Base-by-base conservation (phyloP, 2,888 invertebrate genomes). In the Tortrix viridana region DNA sequence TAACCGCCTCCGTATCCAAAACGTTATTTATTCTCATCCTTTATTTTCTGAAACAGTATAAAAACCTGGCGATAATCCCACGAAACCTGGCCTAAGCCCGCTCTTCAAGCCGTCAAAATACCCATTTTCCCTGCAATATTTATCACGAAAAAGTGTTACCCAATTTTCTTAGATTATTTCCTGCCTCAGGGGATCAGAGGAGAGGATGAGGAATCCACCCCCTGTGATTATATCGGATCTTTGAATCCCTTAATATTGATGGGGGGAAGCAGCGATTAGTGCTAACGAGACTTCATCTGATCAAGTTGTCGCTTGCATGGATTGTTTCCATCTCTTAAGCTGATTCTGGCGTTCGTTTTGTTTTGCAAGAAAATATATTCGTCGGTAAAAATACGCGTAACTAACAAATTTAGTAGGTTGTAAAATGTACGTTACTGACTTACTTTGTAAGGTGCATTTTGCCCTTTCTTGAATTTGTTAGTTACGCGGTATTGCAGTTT, bases 161-260 rank as follows among this genome's bases (percentile, higher is more conserved):
- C 76, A 74, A 79, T 80, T 76, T 73, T 69, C 71, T 69, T 69
- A 76, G 76, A 81, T 81, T 80, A 80, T 78, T 76, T 74, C 72
- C 73, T 76, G 73, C 78, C 81, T 74, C 67, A 43, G 65, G 74
- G 74, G 71, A 67, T 59, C 65, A 70, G 73, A 69, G 74, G 71
- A 71, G 74, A 77, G 80, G 79, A 78, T 72, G 76, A 66, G 60
- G 60, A 55, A 54, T 44, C 60, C 53, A 52, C 60, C 53, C 44
- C 37, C 64, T 65, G 65, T 56, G 67, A 67, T 67, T 67, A 67
- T 65, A 53, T 59, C 54, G 60, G 47, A 48, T 63, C 63, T 58
- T 52, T 47, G 52, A 53, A 63, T 53, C 57, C 49, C 66, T 68
- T 66, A 67, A 70, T 68, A 70, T 65, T 68, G 67, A 69, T 67